Percentiles rank a stretch among this genome's conserved stretches.
phyloP scores from a whole-genome alignment of 2,113 vertebrate species.

The Perca fluviatilis region DNA sequence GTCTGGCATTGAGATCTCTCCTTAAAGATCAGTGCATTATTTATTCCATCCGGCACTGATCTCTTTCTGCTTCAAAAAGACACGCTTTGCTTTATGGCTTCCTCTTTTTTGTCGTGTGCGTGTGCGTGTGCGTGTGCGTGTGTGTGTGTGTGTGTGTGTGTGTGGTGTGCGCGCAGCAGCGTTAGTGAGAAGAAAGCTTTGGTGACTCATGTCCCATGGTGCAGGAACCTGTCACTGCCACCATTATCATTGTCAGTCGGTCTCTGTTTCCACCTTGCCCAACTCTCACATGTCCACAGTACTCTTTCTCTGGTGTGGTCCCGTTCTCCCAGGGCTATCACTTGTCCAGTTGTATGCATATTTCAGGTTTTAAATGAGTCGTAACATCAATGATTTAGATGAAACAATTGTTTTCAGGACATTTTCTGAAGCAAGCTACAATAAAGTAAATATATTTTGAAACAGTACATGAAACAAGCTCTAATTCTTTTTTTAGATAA shows the following conservation, averaged over 20 bases:
- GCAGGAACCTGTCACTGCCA: conserved; percentile 64
- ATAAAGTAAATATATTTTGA: not conserved
- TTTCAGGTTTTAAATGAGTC: conserved; percentile 4
- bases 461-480: not conserved
- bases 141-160: too few species aligned
- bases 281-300: conserved; percentile 37
- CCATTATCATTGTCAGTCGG: conserved; percentile 56
- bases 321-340: conserved; percentile 70
- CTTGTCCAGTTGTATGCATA: conserved; percentile 29
- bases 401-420: not conserved
- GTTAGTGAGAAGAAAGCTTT: conserved; percentile 33
- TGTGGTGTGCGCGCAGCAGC: not conserved
- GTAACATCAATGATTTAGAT: not conserved
- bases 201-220: conserved; percentile 70
- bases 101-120: not conserved
- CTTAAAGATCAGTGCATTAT: not conserved
- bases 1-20: not conserved
- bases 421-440: not conserved
- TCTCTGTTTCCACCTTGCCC: conserved; percentile 33
- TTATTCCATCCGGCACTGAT: not conserved
- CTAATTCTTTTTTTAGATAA: not conserved
- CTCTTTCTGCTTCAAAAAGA: not conserved
- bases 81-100: not conserved
- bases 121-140: too few species aligned
- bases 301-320: conserved; percentile 13